Evolutionary conservation across 2,113 vertebrate genomes (phyloP), one percentile per base, ranked within the genome.

Genomic region (Gobius niger): DNA sequence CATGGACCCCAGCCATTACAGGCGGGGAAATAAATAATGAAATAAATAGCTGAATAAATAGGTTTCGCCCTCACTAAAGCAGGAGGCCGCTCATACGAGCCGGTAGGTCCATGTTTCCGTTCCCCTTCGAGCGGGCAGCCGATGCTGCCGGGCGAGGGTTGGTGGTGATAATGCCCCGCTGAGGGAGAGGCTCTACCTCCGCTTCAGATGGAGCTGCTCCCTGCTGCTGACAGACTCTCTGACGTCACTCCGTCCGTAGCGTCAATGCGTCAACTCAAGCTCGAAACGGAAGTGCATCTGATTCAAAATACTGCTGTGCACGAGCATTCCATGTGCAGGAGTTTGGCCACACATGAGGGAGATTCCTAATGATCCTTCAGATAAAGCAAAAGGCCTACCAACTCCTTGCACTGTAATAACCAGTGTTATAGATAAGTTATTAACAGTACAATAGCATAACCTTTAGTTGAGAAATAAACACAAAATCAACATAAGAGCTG

Each of bases 161-260:
- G 82, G 44, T 79, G 81, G 78, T 82, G 85, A 79, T 87, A 86
- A 87, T 86, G 81, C 85, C 85, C 76, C 89, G 86, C 82, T 72
- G 57, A 87, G 85, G 82, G 85, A 85, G 87, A 89, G 88, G 89
- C 85, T 89, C 89, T 88, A 85, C 69, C 83, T 79, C 84, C 82
- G 65, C 78, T 42, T 85, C 79, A 24, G 82, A 87, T 81, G 84
- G 81, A 81, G 77, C 71, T 76, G 87, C 85, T 34, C 24, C 24
- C 24, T 34, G 24, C 91, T 90, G 88, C 89, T 93, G 92, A 91
- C 86, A 77, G 73, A 72, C 46, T 60, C 67, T 34, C 6, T 93
- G 91, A 93, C 91, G 92, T 91, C 92, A 93, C 85, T 50, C 34
- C 67, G 82, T 84, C 90, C 88, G 90, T 88, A 87, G 6, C 13